Conservation (phyloP, 2,888 invertebrate species). For the Drosophila anomalipes region DNA sequence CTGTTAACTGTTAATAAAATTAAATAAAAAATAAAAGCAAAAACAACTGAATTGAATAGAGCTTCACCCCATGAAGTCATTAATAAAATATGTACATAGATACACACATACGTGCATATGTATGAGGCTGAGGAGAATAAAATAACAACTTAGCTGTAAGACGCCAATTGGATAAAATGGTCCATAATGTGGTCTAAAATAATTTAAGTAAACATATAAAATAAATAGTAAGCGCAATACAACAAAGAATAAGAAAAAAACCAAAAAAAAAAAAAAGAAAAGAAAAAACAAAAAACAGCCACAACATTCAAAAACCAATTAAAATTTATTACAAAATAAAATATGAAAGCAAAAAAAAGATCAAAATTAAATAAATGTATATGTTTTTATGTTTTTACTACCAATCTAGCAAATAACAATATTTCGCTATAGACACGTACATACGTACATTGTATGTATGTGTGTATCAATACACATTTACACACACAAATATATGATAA, state of each 20-base stretch:
- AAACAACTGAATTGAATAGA: constrained; percentile 40
- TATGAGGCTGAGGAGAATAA: constrained; percentile 61
- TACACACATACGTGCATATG: constrained; percentile 58
- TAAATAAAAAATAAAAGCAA: constrained; percentile 33
- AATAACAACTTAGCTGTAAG: constrained; percentile 52
- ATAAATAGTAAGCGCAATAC: constrained; percentile 43
- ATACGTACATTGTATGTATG: constrained; percentile 19
- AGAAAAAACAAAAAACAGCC: constrained; percentile 39
- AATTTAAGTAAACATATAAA: constrained; percentile 58
- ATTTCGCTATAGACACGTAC: constrained; percentile 9
- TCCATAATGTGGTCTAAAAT: constrained; percentile 59
- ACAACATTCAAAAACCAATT: constrained; percentile 64
- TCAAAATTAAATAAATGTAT: constrained; percentile 38
- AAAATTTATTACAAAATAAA: constrained; percentile 60
- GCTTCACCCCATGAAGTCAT: constrained; percentile 45
- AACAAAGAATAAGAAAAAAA: constrained; percentile 21
- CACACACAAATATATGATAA: constrained; percentile 12
- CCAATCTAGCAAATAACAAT: constrained; percentile 16
- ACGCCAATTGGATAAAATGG: constrained; percentile 69
- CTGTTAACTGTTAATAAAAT: constrained; percentile 68
- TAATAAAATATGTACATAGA: constrained; percentile 38
- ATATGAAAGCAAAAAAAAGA: constrained; percentile 57
- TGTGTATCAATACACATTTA: constrained; percentile 16
- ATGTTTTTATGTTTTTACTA: constrained; percentile 44
- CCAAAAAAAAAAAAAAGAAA: constrained; percentile 5